Evolutionary conservation across 2,113 vertebrate species (phyloP), one percentile per base, ranked within the genome.

Genomic region (Proterorhinus semilunaris): DNA sequence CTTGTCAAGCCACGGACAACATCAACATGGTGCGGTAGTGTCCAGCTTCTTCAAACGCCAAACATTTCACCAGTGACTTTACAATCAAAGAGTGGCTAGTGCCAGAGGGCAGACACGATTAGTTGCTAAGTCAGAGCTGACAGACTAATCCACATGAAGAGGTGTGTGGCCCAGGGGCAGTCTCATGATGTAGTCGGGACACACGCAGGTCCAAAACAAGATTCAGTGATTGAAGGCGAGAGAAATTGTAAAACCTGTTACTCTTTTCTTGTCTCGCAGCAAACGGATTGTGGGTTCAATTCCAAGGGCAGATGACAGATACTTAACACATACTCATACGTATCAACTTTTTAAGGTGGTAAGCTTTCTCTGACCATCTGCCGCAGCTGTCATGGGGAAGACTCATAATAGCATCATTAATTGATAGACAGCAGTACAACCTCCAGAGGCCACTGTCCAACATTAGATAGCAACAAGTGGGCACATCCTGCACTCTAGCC

Each of bases 1-100:
- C 57, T 43, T 58, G 12, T 59, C 36, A 59, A 43, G 12, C 12
- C 36, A 59, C 2, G 6, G 15, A 45, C 58, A 61, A 61, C 7
- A 45, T 8, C 8, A 8, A 61, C 4, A 61, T 42, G 15, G 58
- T 42, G 58, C n/a, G 42, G 42, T 7, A n/a, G 58, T 15, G 42
- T 61, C 58, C 58, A 45, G 15, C 15, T 8, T 7, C 42, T 61
- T 12, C 42, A 44, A 45, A 43, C 10, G 42, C 58, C 58, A 61
- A 44, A 61, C 42, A 42, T 15, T 61, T 61, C 42, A 45, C 42
- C 13, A 45, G 42, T 6, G 12, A 45, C 58, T 61, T 61, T 42
- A 61, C 58, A 61, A 61, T 61, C 58, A 61, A 61, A 61, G 42
- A n/a, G 58, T 61, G 58, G 58, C n/a, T 61, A 61, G 42, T 61